Conservation (phyloP, 2,113 vertebrate species). For the mouse (Mus musculus) region DNA sequence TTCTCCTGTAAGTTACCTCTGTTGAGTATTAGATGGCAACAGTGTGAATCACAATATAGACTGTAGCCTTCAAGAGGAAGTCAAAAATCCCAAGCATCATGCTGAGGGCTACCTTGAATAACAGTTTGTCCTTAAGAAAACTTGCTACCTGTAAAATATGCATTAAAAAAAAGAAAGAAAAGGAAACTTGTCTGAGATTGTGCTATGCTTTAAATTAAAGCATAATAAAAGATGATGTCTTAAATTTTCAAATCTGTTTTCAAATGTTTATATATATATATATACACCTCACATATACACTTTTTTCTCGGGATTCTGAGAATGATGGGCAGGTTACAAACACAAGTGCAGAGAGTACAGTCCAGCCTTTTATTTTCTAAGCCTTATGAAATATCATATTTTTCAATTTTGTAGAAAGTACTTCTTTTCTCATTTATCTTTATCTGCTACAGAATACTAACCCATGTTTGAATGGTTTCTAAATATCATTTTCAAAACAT, state of each 20-base stretch:
- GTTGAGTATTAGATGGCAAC: background rate
- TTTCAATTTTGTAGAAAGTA: background rate
- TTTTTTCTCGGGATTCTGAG: background rate
- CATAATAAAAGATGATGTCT: background rate
- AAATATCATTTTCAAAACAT: background rate
- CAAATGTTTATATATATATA: background rate
- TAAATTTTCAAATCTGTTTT: constrained; percentile 18
- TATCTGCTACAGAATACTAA: background rate
- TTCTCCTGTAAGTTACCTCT: background rate
- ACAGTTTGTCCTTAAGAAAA: constrained; percentile 35
- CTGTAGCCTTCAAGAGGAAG: background rate
- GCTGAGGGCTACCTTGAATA: background rate
- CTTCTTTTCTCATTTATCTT: background rate
- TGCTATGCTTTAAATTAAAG: constrained; percentile 41
- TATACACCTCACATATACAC: no score
- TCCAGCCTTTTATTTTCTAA: background rate
- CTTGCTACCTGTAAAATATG: background rate
- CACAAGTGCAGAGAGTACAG: background rate
- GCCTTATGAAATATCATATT: background rate
- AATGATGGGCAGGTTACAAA: background rate
- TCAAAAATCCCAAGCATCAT: background rate
- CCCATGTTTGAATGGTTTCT: background rate
- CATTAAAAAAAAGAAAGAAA: background rate
- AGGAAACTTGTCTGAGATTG: background rate
- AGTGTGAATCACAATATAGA: background rate